Base-by-base conservation (phyloP, 2,888 invertebrate genomes). In the Troides helena region DNA sequence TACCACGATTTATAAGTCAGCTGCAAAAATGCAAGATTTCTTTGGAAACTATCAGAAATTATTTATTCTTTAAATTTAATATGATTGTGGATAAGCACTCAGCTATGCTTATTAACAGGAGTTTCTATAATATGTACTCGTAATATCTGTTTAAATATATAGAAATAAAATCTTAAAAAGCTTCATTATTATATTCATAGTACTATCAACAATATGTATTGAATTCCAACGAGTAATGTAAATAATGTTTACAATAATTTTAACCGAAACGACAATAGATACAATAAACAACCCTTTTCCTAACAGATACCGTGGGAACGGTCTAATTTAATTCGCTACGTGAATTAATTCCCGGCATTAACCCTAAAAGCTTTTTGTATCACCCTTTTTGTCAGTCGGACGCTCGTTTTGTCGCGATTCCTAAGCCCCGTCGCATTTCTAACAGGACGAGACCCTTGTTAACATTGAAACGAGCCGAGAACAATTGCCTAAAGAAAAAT, bases 311-410 rank as follows among this genome's bases (percentile, higher is more conserved):
- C 70, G 65, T 71, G 71, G 72, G 73, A 74, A 70, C 71, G 71
- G 58, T 74, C 72, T 71, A 75, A 76, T 76, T 75, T 74, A 75
- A 77, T 76, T 76, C 71, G 71, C 71, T 72, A 73, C 73, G 68
- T 71, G 72, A 76, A 75, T 74, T 84, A 82, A 83, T 84, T 77
- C 77, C 76, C 73, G 67, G 72, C 80, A 82, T 85, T 83, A 84
- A 79, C 81, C 77, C 80, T 80, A 80, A 83, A 80, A 80, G 80
- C 77, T 75, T 81, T 80, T 78, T 77, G 76, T 77, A 80, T 78
- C 74, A 76, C 76, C 77, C 81, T 78, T 80, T 81, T 79, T 77
- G 77, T 78, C 78, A 73, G 79, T 76, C 75, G 76, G 75, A 76
- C 78, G 76, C 77, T 77, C 73, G 73, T 77, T 84, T 81, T 80